These are phyloP conservation scores for Centropyge bicolor DNA, from an alignment of 2,797 vertebrate genomes.

Conservation along the genomic window DNA sequence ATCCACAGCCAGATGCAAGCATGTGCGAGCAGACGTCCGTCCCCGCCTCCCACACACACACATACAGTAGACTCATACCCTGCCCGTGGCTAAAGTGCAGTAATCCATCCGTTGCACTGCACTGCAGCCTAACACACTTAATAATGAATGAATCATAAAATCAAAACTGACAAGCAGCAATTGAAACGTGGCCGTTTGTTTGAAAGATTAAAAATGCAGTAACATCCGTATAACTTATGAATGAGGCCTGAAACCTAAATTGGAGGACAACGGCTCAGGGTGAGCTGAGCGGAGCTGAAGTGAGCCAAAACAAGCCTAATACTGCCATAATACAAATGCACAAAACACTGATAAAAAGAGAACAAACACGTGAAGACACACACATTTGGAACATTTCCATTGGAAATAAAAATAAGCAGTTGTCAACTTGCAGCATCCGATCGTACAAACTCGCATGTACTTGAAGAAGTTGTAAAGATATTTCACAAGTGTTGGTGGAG, in stretches of 20 bases:
- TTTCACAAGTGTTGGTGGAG: conserved; percentile 8
- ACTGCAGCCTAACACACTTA: conserved; percentile 75
- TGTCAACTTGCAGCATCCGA: not conserved
- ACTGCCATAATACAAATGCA: not conserved
- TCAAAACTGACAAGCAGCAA: conserved; percentile 85
- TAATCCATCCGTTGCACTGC: conserved; percentile 65
- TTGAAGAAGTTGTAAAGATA: not conserved
- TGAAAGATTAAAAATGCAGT: conserved; percentile 83
- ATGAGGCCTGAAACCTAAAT: conserved; percentile 70
- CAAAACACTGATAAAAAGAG: conserved; percentile 15
- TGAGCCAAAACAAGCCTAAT: not conserved
- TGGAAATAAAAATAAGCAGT: not conserved
- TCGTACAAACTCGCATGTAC: not conserved
- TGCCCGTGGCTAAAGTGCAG: conserved; percentile 54
- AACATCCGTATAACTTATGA: conserved; percentile 77
- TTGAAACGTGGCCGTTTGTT: conserved; percentile 81
- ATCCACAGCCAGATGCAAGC: conserved; percentile 17
- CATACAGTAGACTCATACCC: conserved; percentile 22
- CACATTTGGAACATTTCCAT: not conserved
- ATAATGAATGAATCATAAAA: conserved; percentile 85
- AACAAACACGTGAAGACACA: conserved; percentile 9
- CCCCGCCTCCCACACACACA: conserved; percentile 13
- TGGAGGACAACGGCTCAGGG: conserved; percentile 34
- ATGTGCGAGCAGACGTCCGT: conserved; percentile 9
- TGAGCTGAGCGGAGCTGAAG: conserved; percentile 27